Percentiles rank a stretch among this genome's conserved stretches.
Evolutionary conservation across 2,888 invertebrate genomes (phyloP).

Genomic region (Trichogramma evanescens): DNA sequence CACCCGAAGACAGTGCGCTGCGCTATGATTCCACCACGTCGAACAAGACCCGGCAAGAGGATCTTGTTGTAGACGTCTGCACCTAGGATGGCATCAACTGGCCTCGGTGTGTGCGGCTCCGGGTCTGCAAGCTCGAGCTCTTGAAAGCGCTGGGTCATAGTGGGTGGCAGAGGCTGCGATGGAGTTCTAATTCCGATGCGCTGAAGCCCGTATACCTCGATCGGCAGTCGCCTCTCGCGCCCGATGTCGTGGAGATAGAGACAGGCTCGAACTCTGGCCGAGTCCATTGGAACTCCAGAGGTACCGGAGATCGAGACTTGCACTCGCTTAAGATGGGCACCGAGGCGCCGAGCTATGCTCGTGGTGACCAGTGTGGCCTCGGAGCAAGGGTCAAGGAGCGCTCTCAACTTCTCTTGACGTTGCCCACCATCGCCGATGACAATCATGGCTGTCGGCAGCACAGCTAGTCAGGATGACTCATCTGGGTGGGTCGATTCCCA

Average conservation of each 20-base stretch:
- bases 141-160: not conserved
- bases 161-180: not conserved
- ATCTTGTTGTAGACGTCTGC: conserved; percentile 1
- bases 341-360: not conserved
- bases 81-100: not conserved
- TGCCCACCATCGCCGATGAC: too few relatives aligned
- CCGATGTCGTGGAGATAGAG: not conserved
- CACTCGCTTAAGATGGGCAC: not conserved
- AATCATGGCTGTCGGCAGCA: too few relatives aligned
- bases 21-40: not conserved
- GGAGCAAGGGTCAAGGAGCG: conserved; percentile 5
- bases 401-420: not conserved
- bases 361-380: not conserved
- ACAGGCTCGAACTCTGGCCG: not conserved
- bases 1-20: not conserved
- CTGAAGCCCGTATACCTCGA: not conserved
- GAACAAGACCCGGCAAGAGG: not conserved
- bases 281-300: not conserved
- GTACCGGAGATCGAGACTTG: not conserved
- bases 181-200: conserved; percentile 1
- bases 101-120: not conserved
- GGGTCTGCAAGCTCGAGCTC: conserved; percentile 2
- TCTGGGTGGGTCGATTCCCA: too few relatives aligned
- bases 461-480: too few relatives aligned
- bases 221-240: not conserved